Evolutionary conservation across 2,113 vertebrate genomes (phyloP), one percentile per base, ranked within the genome.

Genomic region (Heterochromis multidens): DNA sequence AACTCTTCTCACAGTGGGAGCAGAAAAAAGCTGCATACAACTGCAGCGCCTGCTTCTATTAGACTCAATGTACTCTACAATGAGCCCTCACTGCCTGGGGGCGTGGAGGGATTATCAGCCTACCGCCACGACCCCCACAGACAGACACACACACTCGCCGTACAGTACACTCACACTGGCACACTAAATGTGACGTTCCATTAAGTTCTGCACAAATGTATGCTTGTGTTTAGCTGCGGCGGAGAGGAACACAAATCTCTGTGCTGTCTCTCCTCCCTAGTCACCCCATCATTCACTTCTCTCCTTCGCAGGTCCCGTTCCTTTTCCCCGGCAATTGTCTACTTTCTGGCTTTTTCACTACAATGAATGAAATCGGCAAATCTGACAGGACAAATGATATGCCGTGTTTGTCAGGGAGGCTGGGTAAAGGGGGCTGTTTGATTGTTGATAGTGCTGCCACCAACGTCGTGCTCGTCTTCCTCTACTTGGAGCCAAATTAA

Each of bases 321-420:
- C 27, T 67, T 56, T 79, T 81, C 67, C 33, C 8, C 21, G 72
- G 81, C 91, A 92, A 92, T 94, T 93, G 92, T 92, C 89, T 93
- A 80, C 90, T 93, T 91, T 84, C 88, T n/a, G 35, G 82, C 65
- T 83, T 83, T 82, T 80, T 81, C 82, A n/a, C 88, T 29, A 80
- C 91, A 74, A 93, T 92, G 89, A 92, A 90, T 93, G 91, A 93
- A 94, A 95, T 95, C 56, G 79, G 91, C 86, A 93, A 89, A 94
- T 94, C 88, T 95, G 94, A 94, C 95, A 94, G 93, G 89, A 95
- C 93, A 90, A 94, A 91, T 93, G 92, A 93, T 94, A 88, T 81
- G 85, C 89, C 82, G 72, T 89, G 90, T 93, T 92, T 84, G 88
- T 89, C 81, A 89, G 89, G 77, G 79, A 29, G 16, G 57, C 54